These are phyloP conservation scores for Chaetops frenatus DNA, from an alignment of 2,113 vertebrate species.

Conservation along the genomic window DNA sequence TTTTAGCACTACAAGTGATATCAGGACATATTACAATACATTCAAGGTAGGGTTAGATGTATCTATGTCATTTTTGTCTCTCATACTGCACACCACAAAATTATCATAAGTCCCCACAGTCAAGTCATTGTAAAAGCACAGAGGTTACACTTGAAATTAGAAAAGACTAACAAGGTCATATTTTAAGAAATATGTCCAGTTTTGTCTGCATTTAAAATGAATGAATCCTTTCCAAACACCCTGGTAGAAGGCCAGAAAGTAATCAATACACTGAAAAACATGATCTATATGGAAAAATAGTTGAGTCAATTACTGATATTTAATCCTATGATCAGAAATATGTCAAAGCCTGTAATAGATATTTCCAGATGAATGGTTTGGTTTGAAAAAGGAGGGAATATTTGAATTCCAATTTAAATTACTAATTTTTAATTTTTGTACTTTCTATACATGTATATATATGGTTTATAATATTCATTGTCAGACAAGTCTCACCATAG, in stretches of 20 bases:
- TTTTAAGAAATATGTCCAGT: background rate
- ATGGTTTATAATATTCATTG: background rate
- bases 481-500: background rate
- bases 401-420: background rate
- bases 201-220: background rate
- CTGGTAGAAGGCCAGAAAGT: background rate
- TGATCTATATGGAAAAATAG: background rate
- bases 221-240: background rate
- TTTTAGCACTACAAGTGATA: background rate
- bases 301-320: background rate
- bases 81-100: background rate
- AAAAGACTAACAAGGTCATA: background rate
- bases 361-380: background rate
- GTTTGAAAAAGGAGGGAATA: background rate
- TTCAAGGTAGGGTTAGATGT: background rate
- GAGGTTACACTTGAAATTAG: background rate
- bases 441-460: background rate
- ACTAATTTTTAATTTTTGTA: background rate
- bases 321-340: background rate
- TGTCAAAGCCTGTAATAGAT: background rate
- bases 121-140: background rate
- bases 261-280: background rate
- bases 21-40: background rate
- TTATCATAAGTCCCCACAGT: accelerated
- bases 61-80: background rate